phyloP scores from a whole-genome alignment of 2,113 vertebrate species.

The Corythornis vintsioides region DNA sequence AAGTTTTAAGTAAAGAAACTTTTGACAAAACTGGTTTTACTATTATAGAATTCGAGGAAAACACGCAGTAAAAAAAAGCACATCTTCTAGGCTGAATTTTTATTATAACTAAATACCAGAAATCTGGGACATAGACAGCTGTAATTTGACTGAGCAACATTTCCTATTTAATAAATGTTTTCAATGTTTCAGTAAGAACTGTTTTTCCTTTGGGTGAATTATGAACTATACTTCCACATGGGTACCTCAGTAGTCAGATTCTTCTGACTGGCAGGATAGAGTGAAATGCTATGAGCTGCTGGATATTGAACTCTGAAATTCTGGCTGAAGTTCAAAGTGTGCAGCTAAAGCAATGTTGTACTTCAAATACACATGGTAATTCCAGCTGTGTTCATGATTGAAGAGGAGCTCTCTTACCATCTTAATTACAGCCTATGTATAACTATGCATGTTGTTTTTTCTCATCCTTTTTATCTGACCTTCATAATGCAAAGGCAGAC shows the following conservation, averaged over 20 bases:
- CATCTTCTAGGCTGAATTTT: background rate
- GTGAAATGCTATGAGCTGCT: background rate
- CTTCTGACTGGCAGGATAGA: background rate
- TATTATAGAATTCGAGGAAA: background rate
- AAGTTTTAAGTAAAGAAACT: background rate
- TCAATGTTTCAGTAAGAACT: background rate
- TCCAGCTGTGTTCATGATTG: background rate
- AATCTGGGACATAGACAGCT: background rate
- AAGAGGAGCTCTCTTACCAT: background rate
- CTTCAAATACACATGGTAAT: background rate
- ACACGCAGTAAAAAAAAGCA: background rate
- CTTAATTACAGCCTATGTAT: background rate
- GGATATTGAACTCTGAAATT: background rate
- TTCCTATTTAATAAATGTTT: background rate
- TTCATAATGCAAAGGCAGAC: background rate
- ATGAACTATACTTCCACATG: background rate
- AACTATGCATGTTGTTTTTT: background rate
- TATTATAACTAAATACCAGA: background rate
- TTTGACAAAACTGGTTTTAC: background rate
- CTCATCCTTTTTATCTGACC: background rate
- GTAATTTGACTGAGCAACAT: background rate
- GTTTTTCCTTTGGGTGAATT: background rate
- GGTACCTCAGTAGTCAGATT: background rate
- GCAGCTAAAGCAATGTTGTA: background rate
- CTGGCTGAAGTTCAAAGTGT: background rate